Conservation (phyloP, 2,113 vertebrate genomes). For the Poeciliopsis retropinna region DNA sequence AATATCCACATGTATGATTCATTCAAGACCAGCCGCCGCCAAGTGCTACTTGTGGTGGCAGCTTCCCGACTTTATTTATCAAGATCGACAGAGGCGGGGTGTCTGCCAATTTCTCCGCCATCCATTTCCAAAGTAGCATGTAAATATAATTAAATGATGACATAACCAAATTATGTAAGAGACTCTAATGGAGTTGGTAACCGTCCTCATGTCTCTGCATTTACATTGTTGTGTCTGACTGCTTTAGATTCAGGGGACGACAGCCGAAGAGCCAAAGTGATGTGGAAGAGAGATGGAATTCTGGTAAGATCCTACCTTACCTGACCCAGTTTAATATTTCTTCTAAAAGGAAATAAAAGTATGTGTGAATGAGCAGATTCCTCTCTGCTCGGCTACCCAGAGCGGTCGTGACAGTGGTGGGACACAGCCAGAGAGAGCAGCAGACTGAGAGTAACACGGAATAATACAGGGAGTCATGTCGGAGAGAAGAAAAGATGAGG, state of each 20-base stretch:
- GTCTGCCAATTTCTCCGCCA: constrained; percentile 40
- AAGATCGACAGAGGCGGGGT: constrained; percentile 14
- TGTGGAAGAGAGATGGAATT: constrained; percentile 32
- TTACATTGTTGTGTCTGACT: constrained; percentile 38
- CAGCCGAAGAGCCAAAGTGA: constrained; percentile 22
- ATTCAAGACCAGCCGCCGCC: constrained; percentile 21
- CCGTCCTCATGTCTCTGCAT: constrained; percentile 29
- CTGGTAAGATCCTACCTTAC: constrained; percentile 17
- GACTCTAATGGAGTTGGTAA: constrained; percentile 60
- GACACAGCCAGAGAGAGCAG: constrained; percentile 20
- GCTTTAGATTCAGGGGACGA: constrained; percentile 23
- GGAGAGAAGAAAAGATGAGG: constrained; percentile 59
- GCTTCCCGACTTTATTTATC: constrained; percentile 38
- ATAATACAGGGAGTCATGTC: constrained; percentile 73
- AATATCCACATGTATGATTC: constrained; percentile 36
- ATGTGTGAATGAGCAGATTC: constrained; percentile 44
- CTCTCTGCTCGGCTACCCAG: constrained; percentile 32
- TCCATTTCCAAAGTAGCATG: constrained; percentile 58
- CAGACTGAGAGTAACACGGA: constrained; percentile 37
- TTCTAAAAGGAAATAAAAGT: constrained; percentile 57
- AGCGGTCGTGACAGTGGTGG: constrained; percentile 33
- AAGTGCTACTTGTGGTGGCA: constrained; percentile 12
- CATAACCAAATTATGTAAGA: constrained; percentile 61
- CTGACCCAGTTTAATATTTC: constrained; percentile 23
- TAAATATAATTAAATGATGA: constrained; percentile 67